These are phyloP conservation scores for Baronia brevicornis DNA, from an alignment of 2,888 invertebrate species.

Conservation along the genomic window DNA sequence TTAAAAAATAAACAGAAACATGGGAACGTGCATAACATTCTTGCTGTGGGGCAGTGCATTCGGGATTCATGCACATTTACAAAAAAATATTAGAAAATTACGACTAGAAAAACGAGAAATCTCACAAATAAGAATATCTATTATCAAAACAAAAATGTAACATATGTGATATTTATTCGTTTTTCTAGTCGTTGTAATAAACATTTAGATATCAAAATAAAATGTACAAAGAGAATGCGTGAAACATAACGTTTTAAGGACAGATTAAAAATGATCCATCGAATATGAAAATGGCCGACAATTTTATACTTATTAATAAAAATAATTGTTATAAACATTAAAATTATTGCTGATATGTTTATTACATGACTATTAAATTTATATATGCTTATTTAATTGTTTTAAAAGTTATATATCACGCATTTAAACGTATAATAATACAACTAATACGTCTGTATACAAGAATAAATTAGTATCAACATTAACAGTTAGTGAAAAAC, in stretches of 20 bases:
- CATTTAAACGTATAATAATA: slow-evolving; percentile 19
- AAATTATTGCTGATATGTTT: no score
- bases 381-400: slow-evolving; percentile 7
- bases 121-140: background rate
- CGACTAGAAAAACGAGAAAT: slow-evolving; percentile 27
- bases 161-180: no score
- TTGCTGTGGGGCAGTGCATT: slow-evolving; percentile 67
- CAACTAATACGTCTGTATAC: slow-evolving; percentile 37
- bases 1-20: slow-evolving; percentile 38
- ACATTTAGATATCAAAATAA: slow-evolving; percentile 29
- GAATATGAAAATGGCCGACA: no score
- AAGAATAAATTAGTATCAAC: slow-evolving; percentile 59
- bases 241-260: slow-evolving; percentile 23
- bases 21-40: slow-evolving; percentile 69
- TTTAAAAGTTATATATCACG: slow-evolving; percentile 9
- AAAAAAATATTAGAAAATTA: slow-evolving; percentile 37
- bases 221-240: slow-evolving; percentile 28
- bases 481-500: slow-evolving; percentile 76
- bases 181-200: slow-evolving; percentile 15
- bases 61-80: slow-evolving; percentile 69
- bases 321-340: no score
- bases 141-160: slow-evolving; percentile 7
- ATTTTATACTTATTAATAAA: no score
- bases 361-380: no score
- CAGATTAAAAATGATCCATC: slow-evolving; percentile 12